Evolutionary conservation across 2,797 vertebrate genomes (phyloP).

Genomic region (Muraenolepis orangiensis): DNA sequence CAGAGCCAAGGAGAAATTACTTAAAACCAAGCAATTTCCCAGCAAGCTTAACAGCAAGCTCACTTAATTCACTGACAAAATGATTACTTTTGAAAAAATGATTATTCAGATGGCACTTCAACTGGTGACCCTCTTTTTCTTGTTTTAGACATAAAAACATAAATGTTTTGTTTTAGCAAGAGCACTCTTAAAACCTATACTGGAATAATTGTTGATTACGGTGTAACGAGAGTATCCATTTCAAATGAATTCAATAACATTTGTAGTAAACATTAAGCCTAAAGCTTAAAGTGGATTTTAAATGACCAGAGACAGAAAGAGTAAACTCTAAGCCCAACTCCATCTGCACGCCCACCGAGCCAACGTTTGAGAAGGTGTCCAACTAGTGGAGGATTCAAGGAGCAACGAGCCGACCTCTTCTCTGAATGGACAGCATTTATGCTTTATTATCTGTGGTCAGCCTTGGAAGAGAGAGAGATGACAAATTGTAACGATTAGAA

Average conservation of each 20-base stretch:
- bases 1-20: constrained; percentile 66
- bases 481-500: constrained; percentile 50
- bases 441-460: constrained; percentile 31
- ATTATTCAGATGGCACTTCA: not conserved
- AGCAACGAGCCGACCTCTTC: constrained; percentile 52
- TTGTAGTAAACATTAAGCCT: no score
- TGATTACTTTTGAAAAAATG: constrained; percentile 33
- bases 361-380: constrained; percentile 63
- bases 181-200: not conserved
- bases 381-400: constrained; percentile 37
- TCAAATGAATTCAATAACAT: constrained; percentile 56
- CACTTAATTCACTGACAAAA: constrained; percentile 43
- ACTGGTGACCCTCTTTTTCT: not conserved
- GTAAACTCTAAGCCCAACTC: constrained; percentile 57
- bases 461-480: constrained; percentile 74
- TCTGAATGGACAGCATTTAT: constrained; percentile 37
- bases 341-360: constrained; percentile 51
- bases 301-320: constrained; percentile 65
- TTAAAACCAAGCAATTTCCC: constrained; percentile 72
- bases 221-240: constrained; percentile 51
- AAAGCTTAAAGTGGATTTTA: constrained; percentile 70
- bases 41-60: constrained; percentile 60
- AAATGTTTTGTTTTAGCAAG: not conserved
- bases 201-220: constrained; percentile 36
- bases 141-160: not conserved